These are phyloP conservation scores for Oxyura jamaicensis DNA, from an alignment of 2,113 vertebrate species.

Conservation along the genomic window DNA sequence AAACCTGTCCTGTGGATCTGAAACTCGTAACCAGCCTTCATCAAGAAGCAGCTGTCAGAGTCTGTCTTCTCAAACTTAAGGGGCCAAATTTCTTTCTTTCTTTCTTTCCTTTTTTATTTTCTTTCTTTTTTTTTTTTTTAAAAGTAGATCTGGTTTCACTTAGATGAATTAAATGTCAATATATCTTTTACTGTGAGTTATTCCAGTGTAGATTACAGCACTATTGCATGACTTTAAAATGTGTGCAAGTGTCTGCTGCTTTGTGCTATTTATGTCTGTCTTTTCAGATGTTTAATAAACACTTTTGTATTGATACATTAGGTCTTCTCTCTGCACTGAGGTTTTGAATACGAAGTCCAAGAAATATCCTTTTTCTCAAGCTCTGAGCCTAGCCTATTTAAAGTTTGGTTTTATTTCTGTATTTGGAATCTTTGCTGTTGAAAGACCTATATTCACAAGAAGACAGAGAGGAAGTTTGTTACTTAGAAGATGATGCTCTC, in stretches of 20 bases:
- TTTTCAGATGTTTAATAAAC: conserved; percentile 59
- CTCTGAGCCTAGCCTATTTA: not conserved
- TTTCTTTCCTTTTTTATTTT: not conserved
- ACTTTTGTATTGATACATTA: conserved; percentile 33
- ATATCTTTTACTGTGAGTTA: conserved; percentile 73
- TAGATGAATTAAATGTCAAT: conserved; percentile 76
- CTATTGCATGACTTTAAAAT: conserved; percentile 59
- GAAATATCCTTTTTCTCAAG: not conserved
- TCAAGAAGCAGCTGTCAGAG: not conserved
- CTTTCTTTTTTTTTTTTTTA: conserved; percentile 3
- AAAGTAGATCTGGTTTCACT: conserved; percentile 78
- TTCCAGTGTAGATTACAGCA: conserved; percentile 72
- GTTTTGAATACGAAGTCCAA: not conserved
- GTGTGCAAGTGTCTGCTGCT: conserved; percentile 65
- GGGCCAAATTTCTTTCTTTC: not conserved
- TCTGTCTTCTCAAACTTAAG: not conserved
- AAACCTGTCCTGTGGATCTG: not conserved
- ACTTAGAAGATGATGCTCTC: too few species aligned
- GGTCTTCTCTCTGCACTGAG: conserved; percentile 7
- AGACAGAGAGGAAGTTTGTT: not conserved
- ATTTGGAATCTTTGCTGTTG: not conserved
- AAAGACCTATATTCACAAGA: not conserved
- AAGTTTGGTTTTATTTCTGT: not conserved
- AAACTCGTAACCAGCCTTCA: not conserved
- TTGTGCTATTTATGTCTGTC: conserved; percentile 53